Conservation (phyloP, 2,797 vertebrate species). For the Sebastes umbrosus region DNA sequence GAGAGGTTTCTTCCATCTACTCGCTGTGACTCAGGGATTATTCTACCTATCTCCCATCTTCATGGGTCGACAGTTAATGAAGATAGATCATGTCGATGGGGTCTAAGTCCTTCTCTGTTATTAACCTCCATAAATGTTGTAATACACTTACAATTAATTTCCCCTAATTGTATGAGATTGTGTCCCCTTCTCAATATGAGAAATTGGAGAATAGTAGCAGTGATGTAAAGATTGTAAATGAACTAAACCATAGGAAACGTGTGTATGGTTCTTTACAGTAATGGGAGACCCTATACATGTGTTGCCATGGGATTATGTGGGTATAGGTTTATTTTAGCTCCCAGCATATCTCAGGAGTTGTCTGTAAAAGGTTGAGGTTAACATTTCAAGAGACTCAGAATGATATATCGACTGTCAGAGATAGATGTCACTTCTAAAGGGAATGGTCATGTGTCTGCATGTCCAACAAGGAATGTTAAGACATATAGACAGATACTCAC, state of each 20-base stretch:
- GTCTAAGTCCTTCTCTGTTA: background rate
- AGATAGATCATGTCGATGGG: background rate
- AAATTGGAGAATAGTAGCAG: background rate
- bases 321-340: slow-evolving; percentile 1
- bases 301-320: background rate
- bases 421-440: background rate
- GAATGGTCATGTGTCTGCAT: background rate
- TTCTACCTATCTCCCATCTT: background rate
- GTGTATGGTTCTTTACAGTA: background rate
- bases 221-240: background rate
- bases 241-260: background rate
- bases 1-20: no score
- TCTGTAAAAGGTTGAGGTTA: slow-evolving; percentile 2
- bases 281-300: background rate
- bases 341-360: background rate
- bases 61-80: background rate
- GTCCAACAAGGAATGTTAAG: background rate
- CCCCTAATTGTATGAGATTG: no score
- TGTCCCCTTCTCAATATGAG: no score
- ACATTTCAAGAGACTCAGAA: background rate
- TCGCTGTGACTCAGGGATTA: background rate
- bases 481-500: background rate
- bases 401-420: background rate
- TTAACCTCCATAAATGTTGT: background rate
- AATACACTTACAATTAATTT: background rate